Conservation (phyloP, 2,113 vertebrate species). For the Arizona elegans region DNA sequence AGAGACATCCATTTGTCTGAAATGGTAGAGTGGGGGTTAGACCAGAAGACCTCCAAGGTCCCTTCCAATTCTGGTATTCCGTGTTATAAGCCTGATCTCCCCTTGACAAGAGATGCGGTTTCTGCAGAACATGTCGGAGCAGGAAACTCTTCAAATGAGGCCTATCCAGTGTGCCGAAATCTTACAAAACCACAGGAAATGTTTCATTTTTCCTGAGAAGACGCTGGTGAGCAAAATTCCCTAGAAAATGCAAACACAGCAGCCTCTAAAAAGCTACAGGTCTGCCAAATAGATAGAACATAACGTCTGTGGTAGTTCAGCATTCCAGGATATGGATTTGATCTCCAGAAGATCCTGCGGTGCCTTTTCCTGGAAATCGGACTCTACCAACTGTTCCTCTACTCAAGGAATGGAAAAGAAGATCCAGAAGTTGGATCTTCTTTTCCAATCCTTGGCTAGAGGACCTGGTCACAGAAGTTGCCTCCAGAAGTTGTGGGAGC, state of each 20-base stretch:
- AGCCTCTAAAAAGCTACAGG: not conserved
- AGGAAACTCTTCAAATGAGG: not conserved
- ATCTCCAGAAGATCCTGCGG: not conserved
- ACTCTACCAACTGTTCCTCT: not conserved
- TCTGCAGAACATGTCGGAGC: not conserved
- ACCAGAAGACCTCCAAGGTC: too few species aligned
- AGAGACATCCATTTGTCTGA: too few species aligned
- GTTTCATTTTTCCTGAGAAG: not conserved
- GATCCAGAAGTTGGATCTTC: too few species aligned
- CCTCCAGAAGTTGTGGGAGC: too few species aligned
- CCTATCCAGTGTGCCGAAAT: accelerated
- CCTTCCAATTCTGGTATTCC: not conserved
- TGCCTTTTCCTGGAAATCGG: not conserved
- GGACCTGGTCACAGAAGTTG: not conserved
- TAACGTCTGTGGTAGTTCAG: not conserved
- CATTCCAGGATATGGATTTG: too few species aligned
- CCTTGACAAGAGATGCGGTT: not conserved
- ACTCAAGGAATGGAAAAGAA: too few species aligned
- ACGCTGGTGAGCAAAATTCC: not conserved
- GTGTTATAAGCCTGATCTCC: not conserved
- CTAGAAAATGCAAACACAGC: not conserved
- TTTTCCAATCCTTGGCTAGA: not conserved
- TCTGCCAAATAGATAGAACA: not conserved
- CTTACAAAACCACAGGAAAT: not conserved
- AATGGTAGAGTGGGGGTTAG: too few species aligned